phyloP scores from a whole-genome alignment of 2,797 vertebrate genomes.

The Macrochelys suwanniensis region DNA sequence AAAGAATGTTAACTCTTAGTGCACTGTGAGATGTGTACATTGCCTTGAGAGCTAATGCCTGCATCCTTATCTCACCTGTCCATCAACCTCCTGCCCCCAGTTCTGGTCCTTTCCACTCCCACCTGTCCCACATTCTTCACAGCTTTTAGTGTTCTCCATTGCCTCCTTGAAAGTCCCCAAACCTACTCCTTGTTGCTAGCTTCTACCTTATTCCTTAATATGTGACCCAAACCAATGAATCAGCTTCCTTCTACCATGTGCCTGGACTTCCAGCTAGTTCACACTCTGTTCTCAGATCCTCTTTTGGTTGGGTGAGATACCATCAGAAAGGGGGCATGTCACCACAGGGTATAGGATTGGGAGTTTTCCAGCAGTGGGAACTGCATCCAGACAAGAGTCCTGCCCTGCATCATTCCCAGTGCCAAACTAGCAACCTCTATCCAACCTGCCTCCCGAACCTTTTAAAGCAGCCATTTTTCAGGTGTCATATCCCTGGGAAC shows the following conservation, averaged over 20 bases:
- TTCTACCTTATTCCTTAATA: not conserved
- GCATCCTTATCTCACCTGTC: not conserved
- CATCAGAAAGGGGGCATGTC: not conserved
- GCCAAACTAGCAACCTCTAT: not conserved
- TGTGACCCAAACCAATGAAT: not conserved
- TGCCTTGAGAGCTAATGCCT: not conserved
- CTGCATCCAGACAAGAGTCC: not conserved
- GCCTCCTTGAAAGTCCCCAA: rapidly evolving
- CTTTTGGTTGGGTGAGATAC: not conserved
- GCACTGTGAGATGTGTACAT: not conserved
- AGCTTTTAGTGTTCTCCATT: not conserved
- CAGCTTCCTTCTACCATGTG: not conserved
- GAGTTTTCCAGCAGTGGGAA: not conserved
- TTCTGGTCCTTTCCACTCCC: not conserved
- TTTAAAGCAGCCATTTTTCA: not conserved
- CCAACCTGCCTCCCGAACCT: not conserved
- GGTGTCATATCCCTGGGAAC: not conserved
- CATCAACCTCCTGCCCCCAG: not conserved
- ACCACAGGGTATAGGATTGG: not conserved
- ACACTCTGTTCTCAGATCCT: not conserved
- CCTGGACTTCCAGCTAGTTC: not conserved
- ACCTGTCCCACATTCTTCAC: not conserved
- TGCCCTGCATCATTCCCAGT: not conserved
- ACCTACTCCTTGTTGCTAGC: not conserved
- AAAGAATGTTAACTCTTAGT: not conserved